phyloP scores from a whole-genome alignment of 2,113 vertebrate species.

The Tinamus guttatus region DNA sequence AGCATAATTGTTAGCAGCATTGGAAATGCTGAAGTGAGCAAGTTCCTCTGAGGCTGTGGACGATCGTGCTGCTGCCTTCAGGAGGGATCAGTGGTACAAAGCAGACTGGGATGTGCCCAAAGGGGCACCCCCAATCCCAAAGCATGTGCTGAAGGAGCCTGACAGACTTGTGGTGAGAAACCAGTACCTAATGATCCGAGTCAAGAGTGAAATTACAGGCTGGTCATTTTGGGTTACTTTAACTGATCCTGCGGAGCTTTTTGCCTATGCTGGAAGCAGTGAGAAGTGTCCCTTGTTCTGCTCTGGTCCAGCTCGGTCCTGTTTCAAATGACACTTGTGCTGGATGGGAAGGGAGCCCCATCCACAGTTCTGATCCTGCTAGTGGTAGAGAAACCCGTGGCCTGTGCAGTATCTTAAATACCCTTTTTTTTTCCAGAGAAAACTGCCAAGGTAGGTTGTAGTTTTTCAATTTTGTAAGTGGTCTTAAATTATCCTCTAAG shows the following conservation, averaged over 20 bases:
- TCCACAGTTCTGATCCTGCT: not conserved
- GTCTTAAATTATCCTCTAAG: not conserved
- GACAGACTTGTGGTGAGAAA: not conserved
- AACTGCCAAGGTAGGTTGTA: fast-evolving
- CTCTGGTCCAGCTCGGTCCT: fast-evolving
- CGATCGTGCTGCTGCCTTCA: not conserved
- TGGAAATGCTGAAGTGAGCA: not conserved
- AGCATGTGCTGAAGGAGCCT: not conserved
- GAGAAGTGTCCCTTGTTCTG: not conserved
- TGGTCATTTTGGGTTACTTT: not conserved
- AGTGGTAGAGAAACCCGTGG: not conserved
- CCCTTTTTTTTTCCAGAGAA: not conserved
- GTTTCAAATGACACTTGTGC: fast-evolving
- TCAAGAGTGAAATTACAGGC: fast-evolving
- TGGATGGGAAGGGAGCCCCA: not conserved
- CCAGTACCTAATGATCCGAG: not conserved
- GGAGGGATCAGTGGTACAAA: not conserved
- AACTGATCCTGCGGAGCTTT: not conserved
- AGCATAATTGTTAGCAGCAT: fast-evolving
- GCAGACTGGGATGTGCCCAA: not conserved
- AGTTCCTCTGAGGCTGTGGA: not conserved
- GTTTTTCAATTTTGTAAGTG: not conserved
- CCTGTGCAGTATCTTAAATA: not conserved
- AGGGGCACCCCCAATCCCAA: not conserved
- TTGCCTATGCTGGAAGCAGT: not conserved